Conservation (phyloP, 53 echinoderm and acorn worm species). For the Zoroaster sp. region DNA sequence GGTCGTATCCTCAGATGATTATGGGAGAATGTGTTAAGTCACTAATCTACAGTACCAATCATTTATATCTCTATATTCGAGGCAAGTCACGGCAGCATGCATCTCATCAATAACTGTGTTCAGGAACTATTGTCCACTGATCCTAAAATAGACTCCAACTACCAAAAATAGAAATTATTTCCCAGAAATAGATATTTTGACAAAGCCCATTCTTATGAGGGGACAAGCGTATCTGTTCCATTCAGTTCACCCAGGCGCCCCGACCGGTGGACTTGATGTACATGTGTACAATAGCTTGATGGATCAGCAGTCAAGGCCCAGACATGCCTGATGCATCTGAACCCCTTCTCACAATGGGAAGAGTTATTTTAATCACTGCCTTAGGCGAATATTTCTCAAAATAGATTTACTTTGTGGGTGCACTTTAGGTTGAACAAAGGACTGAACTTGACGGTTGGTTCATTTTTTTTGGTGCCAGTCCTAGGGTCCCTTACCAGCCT, state of each 20-base stretch:
- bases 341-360: not conserved
- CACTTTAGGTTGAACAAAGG: not conserved
- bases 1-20: too few relatives aligned
- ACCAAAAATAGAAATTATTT: not conserved
- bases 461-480: not conserved
- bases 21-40: too few relatives aligned
- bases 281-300: not conserved
- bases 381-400: not conserved
- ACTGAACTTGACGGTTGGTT: not conserved
- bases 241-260: too few relatives aligned
- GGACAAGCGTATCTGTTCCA: too few relatives aligned
- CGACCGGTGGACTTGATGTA: not conserved
- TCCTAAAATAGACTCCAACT: not conserved
- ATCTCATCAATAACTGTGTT: not conserved
- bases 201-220: too few relatives aligned
- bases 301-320: not conserved
- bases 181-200: not conserved
- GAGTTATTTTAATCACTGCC: not conserved
- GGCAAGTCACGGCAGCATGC: not conserved
- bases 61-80: not conserved
- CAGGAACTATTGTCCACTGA: not conserved
- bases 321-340: not conserved
- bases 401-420: not conserved
- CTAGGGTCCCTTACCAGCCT: not conserved
- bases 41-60: too few relatives aligned